phyloP scores from a whole-genome alignment of 2,113 vertebrate genomes.

The Lipotes vexillifer region DNA sequence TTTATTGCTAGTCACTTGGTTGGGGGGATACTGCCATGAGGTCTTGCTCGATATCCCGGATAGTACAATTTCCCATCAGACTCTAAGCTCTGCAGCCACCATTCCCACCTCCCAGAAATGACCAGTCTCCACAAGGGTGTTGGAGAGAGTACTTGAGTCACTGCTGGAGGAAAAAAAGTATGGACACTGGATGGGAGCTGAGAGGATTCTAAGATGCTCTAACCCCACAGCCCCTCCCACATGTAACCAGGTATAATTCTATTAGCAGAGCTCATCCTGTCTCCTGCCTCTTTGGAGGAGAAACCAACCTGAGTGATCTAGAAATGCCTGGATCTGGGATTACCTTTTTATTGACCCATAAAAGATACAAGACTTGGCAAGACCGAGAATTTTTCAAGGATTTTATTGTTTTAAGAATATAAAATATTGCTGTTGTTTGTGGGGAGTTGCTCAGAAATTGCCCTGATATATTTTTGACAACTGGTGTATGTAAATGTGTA shows the following conservation, averaged over 20 bases:
- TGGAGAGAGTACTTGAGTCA: not conserved
- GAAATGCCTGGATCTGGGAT: not conserved
- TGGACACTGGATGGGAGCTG: not conserved
- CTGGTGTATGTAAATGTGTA: not conserved
- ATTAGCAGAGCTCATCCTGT: not conserved
- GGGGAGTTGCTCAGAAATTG: not conserved
- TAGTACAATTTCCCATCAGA: not conserved
- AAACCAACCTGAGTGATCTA: not conserved
- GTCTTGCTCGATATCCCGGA: not conserved
- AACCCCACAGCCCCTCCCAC: not conserved
- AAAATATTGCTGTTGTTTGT: not conserved
- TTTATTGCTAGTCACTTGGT: conserved; percentile 20
- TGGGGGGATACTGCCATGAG: not conserved
- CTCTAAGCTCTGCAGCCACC: not conserved
- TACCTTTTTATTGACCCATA: not conserved
- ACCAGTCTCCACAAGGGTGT: not conserved
- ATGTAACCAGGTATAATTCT: not conserved
- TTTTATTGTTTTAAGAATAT: not conserved
- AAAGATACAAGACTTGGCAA: not conserved
- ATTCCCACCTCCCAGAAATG: not conserved
- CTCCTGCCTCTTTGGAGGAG: not conserved
- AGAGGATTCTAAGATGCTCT: not conserved
- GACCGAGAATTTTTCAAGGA: not conserved
- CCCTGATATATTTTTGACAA: conserved; percentile 19
- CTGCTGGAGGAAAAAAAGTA: not conserved